A percentile compares a stretch with the other conserved stretches of the same genome.
phyloP scores from a whole-genome alignment of 2,113 vertebrate species.

The Aepyceros melampus region DNA sequence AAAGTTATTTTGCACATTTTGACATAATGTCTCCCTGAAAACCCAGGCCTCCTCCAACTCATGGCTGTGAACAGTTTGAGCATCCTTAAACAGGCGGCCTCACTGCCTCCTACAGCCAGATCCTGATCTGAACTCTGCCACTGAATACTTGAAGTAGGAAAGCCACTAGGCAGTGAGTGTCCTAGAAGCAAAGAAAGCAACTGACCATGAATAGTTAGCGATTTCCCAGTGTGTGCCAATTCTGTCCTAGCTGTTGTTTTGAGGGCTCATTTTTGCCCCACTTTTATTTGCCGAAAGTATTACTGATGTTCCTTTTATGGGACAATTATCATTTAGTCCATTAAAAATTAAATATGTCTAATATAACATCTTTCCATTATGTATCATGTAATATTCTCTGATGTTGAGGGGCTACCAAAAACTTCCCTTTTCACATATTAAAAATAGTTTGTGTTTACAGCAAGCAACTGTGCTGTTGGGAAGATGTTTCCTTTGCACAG shows the following conservation, averaged over 20 bases:
- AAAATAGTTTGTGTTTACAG: conserved; percentile 85
- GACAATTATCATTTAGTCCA: conserved; percentile 59
- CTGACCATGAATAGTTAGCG: conserved; percentile 71
- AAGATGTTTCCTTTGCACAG: conserved; percentile 78
- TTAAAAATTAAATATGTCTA: conserved; percentile 65
- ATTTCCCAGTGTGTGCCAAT: conserved; percentile 88
- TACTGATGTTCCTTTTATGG: conserved; percentile 68
- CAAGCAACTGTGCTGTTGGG: conserved; percentile 87
- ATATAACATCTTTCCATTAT: conserved; percentile 30
- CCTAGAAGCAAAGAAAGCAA: conserved; percentile 68
- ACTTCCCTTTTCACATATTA: conserved; percentile 76
- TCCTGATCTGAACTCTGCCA: conserved; percentile 82
- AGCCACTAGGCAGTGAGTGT: conserved; percentile 77
- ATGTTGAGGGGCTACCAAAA: conserved; percentile 54
- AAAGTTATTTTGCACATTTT: conserved; percentile 78
- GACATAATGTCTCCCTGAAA: conserved; percentile 80
- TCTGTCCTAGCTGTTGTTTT: conserved; percentile 82
- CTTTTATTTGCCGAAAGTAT: conserved; percentile 76
- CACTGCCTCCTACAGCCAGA: conserved; percentile 80
- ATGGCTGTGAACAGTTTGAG: conserved; percentile 71
- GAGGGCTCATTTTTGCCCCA: conserved; percentile 76
- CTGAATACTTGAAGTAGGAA: conserved; percentile 88
- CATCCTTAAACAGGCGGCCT: conserved; percentile 70
- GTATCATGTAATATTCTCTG: conserved; percentile 71
- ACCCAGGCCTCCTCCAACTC: conserved; percentile 77